Evolutionary conservation across 2,797 vertebrate genomes (phyloP), one percentile per base, ranked within the genome.

Genomic region (Odontamblyopus lacepedii): DNA sequence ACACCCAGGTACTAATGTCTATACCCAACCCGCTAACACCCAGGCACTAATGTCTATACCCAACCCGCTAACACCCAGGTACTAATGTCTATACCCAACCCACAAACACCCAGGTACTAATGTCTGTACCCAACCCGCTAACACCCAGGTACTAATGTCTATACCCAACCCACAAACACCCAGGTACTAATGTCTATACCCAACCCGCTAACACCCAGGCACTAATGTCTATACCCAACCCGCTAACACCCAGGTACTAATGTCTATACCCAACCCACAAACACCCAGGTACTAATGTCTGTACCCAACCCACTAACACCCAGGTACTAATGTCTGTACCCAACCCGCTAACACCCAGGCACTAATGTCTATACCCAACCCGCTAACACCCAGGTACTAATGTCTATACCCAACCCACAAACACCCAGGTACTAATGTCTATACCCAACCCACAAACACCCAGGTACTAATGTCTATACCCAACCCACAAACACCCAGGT

Each of bases 401-500:
- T 23, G 3, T 50, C 11, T 5, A 0, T 16, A 16, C 16, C 1
- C 3, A 4, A 16, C 48, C 19, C 6, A 0, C 6, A 23, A 8
- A 23, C 11, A 84, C 98, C 98, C 83, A 97, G 98, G 98, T 96
- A 23, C 57, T 23, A 23, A 23, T 53, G 4, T 53, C 41, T 41
- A 2, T 9, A 41, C 0, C 0, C 4, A 16, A 23, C n/a, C n/a
- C 53, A 2, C 2, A 9, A 0, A 23, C 1, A n/a, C 51, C 51
- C 51, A n/a, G 51, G 53, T 26, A 56, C 41, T 23, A 23, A 23
- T 41, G 38, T 41, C 38, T 41, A 12, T 41, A 30, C 2, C 1
- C 50, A 2, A n/a, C 51, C 19, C 18, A 1, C 5, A 1, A 1
- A n/a, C 8, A n/a, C 51, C 51, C 51, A n/a, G 18, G 51, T n/a